These are phyloP conservation scores for Austrofundulus limnaeus DNA, from an alignment of 2,113 vertebrate species.

Conservation along the genomic window DNA sequence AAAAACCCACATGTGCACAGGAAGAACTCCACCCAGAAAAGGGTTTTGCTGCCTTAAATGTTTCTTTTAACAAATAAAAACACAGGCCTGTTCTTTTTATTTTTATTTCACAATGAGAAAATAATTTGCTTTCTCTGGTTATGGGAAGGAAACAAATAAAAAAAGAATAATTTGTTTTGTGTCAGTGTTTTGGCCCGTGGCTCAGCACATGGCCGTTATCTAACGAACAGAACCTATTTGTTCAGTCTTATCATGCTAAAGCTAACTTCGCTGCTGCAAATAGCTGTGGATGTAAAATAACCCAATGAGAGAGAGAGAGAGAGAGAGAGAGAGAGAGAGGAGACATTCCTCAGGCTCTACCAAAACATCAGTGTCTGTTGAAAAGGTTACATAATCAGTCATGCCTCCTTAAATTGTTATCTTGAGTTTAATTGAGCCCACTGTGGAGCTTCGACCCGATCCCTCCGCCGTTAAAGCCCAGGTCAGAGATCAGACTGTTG, in stretches of 20 bases:
- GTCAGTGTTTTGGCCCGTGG: constrained; percentile 19
- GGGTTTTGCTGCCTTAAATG: too few relatives aligned
- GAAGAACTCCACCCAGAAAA: too few relatives aligned
- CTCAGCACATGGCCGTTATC: constrained; percentile 35
- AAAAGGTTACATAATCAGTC: constrained; percentile 67
- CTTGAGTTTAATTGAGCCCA: constrained; percentile 49
- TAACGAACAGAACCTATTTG: constrained; percentile 52
- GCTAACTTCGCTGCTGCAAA: constrained; percentile 63
- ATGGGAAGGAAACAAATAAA: constrained; percentile 2
- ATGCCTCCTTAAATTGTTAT: constrained; percentile 67
- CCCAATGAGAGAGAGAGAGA: constrained; percentile 55
- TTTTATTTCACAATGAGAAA: background rate
- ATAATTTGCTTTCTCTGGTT: background rate
- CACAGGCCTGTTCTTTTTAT: background rate
- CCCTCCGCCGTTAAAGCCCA: constrained; percentile 47
- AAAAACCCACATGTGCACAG: too few relatives aligned
- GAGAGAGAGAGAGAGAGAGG: too few relatives aligned
- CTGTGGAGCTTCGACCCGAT: constrained; percentile 47
- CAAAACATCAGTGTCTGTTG: constrained; percentile 48
- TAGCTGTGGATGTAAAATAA: constrained; percentile 55
- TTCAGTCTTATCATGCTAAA: constrained; percentile 37
- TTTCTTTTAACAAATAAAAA: background rate
- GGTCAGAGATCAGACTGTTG: constrained; percentile 62
- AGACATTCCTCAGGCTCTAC: constrained; percentile 58
- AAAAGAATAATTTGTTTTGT: constrained; percentile 17